Base-by-base conservation (phyloP, 2,888 invertebrate genomes). In the Apamea sordens region DNA sequence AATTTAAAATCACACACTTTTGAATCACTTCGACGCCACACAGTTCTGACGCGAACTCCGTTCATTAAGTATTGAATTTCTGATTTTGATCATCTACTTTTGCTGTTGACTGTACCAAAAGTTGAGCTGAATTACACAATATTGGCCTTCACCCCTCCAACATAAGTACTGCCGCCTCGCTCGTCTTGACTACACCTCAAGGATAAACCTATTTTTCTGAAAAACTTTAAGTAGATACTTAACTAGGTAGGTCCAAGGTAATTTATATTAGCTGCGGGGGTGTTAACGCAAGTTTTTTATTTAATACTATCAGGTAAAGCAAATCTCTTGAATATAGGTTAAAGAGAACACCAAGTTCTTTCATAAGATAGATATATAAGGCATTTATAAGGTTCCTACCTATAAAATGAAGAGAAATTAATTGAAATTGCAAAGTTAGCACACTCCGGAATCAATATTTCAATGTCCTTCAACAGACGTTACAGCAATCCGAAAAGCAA, bases 101-200 rank as follows among this genome's bases (percentile, higher is more conserved):
- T n/a, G n/a, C n/a, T n/a, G n/a, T n/a, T n/a, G n/a, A n/a, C n/a
- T n/a, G n/a, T n/a, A 69, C 61, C 79, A 80, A 79, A 79, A 86
- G 82, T 88, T 84, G 88, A 86, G 83, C 80, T 79, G 77, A 78
- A 89, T 92, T 92, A 92, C 92, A 90, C 89, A 93, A 90, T 90
- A 87, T 89, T 89, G 91, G 87, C 92, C 93, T 92, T 92, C 93
- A 92, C 91, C 92, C 75, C 70, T 65, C 44, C 44, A 67, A 71
- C 61, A 47, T 32, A 78, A 81, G 64, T 77, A 80, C 77, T 75
- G 28, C 56, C 79, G 82, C 64, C 89, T 89, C 80, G 79, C 65
- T 78, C 68, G 82, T 84, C 79, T 87, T 81, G 80, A 85, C 77
- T 71, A 64, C 63, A 73, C 76, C 84, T 82, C 83, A 83, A 86